Base-by-base conservation (phyloP, 2,888 invertebrate genomes). In the Leptopilina syphax region DNA sequence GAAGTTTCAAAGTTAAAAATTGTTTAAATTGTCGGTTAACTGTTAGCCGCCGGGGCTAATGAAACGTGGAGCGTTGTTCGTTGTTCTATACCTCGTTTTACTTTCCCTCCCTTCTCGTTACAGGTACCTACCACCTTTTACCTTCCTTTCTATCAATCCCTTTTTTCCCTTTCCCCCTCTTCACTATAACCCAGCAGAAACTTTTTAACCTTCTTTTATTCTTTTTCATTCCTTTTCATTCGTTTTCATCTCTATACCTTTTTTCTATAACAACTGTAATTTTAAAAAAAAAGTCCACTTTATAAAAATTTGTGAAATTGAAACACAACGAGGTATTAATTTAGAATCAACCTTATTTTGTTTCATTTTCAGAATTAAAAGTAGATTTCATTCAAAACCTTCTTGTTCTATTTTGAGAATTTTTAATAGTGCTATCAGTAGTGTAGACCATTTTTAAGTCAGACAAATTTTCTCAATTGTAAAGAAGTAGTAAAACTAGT, bases 21-120 rank as follows among this genome's bases (percentile, higher is more conserved):
- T 91, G 90, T 88, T 91, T 87, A 90, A 91, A 91, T 90, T 90
- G 88, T 90, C 88, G 89, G 87, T 89, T 91, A 90, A 91, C 90
- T 89, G 88, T 87, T 87, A 88, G 89, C 89, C 90, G 88, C 86
- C 87, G 89, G 87, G 87, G 90, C 87, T 90, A 90, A 90, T 89
- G 89, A 90, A 90, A 89, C 90, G 87, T 87, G 86, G 88, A 88
- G 86, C 84, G 82, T 79, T 78, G 65, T 77, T 54, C 70, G 77
- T 81, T 82, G 81, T 82, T 78, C 77, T 81, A 57, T 57, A 77
- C 65, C 79, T 77, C 79, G 7, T 79, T 83, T 79, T 81, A 18
- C 76, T 77, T 80, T 76, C 80, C 77, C 80, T 78, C 82, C 78
- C 80, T 76, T 82, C 79, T 65, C 73, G 60, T 70, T 77, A 70